A percentile compares a stretch with the other conserved stretches of the same genome.
These are phyloP conservation scores for Lysandra coridon DNA, from an alignment of 2,888 invertebrate species.

Conservation along the genomic window DNA sequence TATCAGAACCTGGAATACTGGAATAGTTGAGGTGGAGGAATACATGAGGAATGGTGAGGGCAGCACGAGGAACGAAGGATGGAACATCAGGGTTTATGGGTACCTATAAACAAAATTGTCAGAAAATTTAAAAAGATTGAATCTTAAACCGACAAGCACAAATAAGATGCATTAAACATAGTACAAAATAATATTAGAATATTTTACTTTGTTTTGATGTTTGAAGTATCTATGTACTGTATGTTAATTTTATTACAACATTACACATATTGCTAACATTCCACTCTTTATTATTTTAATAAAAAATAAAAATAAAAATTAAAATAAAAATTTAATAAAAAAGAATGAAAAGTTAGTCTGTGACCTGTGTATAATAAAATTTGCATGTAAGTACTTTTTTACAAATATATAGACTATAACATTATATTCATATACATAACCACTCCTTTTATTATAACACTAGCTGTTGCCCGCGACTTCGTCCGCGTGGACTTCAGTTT, in stretches of 20 bases:
- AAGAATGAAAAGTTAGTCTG: background rate
- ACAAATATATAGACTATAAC: no score
- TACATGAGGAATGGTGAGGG: constrained; percentile 60
- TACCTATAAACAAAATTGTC: constrained; percentile 45
- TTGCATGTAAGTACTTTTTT: no score
- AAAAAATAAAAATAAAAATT: no score
- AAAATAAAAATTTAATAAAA: no score
- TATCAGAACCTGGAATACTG: constrained; percentile 56
- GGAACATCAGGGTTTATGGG: constrained; percentile 50
- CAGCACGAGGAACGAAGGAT: constrained; percentile 59
- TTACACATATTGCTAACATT: background rate
- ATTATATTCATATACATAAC: no score
- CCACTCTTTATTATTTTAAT: no score
- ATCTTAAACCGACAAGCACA: background rate
- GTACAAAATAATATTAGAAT: background rate
- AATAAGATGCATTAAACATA: background rate
- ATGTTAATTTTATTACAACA: background rate
- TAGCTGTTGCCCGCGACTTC: no score
- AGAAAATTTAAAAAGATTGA: background rate
- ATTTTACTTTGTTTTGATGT: background rate
- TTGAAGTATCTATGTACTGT: no score
- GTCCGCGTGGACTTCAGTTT: no score
- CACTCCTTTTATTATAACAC: no score
- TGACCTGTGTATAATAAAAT: no score
- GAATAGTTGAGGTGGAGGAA: constrained; percentile 65